Evolutionary conservation across 2,888 invertebrate genomes (phyloP), one percentile per base, ranked within the genome.

Genomic region (Drosophila meridiana): DNA sequence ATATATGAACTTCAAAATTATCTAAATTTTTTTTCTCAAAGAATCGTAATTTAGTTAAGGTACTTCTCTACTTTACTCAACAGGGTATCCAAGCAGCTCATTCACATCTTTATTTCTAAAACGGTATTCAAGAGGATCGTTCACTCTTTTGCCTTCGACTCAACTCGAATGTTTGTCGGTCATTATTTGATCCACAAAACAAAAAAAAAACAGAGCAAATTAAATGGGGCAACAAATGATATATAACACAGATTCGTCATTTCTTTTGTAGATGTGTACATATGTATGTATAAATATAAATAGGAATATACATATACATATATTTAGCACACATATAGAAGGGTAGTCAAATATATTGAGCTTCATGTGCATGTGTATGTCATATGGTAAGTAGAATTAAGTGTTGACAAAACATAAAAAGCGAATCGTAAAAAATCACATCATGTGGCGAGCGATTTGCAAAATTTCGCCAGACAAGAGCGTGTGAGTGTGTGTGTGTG

Each of bases 381-480:
- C 58, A 36, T 50, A 43, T 58, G 62, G 40, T 60, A 60, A 65
- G 69, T 74, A 57, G 52, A 65, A 57, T 79, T 60, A 59, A 76
- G 62, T 80, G 77, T 76, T 71, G 80, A 69, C 52, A 74, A 66
- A 69, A 45, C 40, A 48, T 47, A 65, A 67, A 62, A 62, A 53
- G 32, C 1, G 30, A 72, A 47, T 56, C 60, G 30, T 56, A 45
- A 57, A 80, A 80, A 73, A 76, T 80, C 68, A 73, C 59, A 67
- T 68, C 67, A 73, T 76, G 65, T 71, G 59, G 70, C 63, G 69
- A 76, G 53, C 64, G 60, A 64, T 76, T 67, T 65, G 76, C 76
- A 40, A 83, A 70, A 78, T 48, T 55, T 55, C n/a, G 58, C 43
- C 36, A 40, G 13, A 11, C 60, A 14, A 20, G 34, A 59, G 52